These are phyloP conservation scores for Plagodis pulveraria DNA, from an alignment of 2,888 invertebrate genomes.

Conservation along the genomic window DNA sequence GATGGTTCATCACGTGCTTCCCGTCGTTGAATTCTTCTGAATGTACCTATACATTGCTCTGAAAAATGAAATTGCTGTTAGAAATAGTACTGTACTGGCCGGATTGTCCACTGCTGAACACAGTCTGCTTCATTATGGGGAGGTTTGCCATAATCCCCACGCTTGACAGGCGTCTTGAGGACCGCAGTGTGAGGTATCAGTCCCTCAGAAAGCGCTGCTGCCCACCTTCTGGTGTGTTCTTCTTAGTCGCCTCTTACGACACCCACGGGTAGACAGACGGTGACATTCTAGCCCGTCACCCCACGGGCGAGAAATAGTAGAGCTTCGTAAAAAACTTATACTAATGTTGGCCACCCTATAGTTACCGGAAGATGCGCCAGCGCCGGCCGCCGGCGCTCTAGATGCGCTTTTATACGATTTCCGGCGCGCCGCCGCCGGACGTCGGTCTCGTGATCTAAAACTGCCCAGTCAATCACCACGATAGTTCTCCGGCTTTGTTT, in stretches of 20 bases:
- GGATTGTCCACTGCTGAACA: no score
- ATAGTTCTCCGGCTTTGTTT: constrained; percentile 42
- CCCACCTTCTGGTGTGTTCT: no score
- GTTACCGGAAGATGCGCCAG: constrained; percentile 74
- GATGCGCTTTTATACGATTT: constrained; percentile 80
- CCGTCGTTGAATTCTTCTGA: neutral
- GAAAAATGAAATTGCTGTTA: no score
- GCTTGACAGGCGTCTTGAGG: no score
- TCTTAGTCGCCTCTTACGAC: no score
- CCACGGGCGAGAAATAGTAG: neutral
- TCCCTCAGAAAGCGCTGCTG: no score
- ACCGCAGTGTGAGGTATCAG: no score
- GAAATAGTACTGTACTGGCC: neutral
- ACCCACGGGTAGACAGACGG: no score
- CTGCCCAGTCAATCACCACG: constrained; percentile 53
- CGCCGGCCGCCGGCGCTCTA: constrained; percentile 63
- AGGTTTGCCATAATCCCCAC: no score
- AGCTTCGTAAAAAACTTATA: neutral
- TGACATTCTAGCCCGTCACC: no score
- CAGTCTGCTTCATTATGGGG: no score
- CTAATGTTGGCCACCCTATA: constrained; percentile 15
- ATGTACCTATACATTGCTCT: no score
- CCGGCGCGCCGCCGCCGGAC: constrained; percentile 67
- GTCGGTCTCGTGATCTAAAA: constrained; percentile 51
- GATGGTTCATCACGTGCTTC: neutral